Conservation (phyloP, 2,797 vertebrate species). For the Aselliscus stoliczkanus region DNA sequence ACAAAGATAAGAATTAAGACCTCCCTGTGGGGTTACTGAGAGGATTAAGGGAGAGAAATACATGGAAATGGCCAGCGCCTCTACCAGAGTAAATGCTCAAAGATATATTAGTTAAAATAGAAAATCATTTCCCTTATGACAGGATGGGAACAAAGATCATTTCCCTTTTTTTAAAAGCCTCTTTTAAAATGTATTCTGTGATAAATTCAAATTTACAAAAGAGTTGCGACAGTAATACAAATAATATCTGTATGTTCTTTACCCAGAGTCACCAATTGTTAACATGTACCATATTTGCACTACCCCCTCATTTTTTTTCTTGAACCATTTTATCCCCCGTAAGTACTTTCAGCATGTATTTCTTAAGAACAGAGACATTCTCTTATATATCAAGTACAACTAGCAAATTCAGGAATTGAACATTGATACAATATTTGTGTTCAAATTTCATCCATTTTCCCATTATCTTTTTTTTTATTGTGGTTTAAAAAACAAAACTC, state of each 20-base stretch:
- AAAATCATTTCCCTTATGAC: background rate
- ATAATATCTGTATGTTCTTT: background rate
- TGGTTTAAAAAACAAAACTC: background rate
- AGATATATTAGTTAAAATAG: background rate
- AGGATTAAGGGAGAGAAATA: slow-evolving; percentile 37
- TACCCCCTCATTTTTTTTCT: background rate
- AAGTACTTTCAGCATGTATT: background rate
- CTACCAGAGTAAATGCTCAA: background rate
- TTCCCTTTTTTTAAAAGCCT: background rate
- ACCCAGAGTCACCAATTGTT: background rate
- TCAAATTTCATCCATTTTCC: background rate
- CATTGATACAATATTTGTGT: background rate
- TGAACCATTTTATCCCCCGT: background rate
- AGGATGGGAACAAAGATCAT: background rate
- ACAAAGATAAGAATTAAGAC: background rate
- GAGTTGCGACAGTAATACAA: background rate
- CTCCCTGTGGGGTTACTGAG: background rate
- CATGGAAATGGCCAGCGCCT: background rate
- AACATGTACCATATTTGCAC: background rate
- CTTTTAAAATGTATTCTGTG: background rate
- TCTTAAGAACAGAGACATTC: background rate
- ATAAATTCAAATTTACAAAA: background rate
- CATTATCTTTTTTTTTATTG: background rate
- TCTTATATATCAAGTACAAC: background rate
- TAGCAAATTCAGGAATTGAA: background rate